These are phyloP conservation scores for Ladona fulva DNA, from an alignment of 1,140 invertebrate genomes.

Conservation along the genomic window DNA sequence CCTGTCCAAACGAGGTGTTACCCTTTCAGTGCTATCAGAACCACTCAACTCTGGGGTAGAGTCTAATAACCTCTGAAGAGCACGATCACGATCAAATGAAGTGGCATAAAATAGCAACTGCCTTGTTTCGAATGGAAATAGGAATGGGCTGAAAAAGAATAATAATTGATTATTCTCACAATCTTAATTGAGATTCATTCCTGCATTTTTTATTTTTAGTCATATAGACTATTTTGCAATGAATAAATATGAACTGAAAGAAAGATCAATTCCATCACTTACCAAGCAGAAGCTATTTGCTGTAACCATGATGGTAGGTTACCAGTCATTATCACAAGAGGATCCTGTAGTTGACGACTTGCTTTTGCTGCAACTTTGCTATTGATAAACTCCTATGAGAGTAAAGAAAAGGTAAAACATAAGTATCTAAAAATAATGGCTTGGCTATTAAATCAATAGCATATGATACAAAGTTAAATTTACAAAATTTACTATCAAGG, in stretches of 20 bases:
- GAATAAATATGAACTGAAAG: background rate
- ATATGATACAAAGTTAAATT: too few species aligned
- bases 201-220: background rate
- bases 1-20: conserved; percentile 85
- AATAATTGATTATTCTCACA: too few species aligned
- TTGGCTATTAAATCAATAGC: too few species aligned
- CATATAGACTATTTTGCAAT: background rate
- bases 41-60: conserved; percentile 68
- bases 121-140: conserved; percentile 93
- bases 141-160: conserved; percentile 64
- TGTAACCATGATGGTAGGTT: conserved; percentile 92
- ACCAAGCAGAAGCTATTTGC: conserved; percentile 86
- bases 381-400: conserved; percentile 55
- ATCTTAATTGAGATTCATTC: background rate
- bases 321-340: conserved; percentile 94
- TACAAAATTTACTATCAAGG: too few species aligned
- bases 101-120: conserved; percentile 93
- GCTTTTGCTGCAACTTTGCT: conserved; percentile 89
- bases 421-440: too few species aligned
- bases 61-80: conserved; percentile 84
- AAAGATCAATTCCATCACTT: conserved; percentile 29
- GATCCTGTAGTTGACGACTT: conserved; percentile 92
- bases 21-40: conserved; percentile 68
- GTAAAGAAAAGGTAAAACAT: conserved; percentile 26
- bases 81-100: conserved; percentile 91